A percentile compares a stretch with the other conserved stretches of the same genome.
phyloP scores from a whole-genome alignment of 2,797 vertebrate genomes.

The Pantherophis alleghaniensis region DNA sequence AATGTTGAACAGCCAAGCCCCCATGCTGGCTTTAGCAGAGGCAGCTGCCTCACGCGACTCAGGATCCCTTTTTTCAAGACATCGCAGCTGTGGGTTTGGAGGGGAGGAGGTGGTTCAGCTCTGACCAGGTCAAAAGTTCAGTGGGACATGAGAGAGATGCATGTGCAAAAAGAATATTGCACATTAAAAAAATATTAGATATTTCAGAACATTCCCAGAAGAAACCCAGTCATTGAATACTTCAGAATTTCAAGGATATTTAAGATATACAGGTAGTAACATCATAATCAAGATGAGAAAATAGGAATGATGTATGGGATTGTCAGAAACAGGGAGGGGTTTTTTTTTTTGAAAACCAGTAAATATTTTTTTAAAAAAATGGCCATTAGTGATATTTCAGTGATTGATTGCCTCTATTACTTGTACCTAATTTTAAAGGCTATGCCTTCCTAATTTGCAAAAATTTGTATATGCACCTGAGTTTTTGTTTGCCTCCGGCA shows the following conservation, averaged over 20 bases:
- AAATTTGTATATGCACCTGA: conserved; percentile 6
- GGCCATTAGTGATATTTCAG: conserved; percentile 43
- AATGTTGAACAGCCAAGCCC: conserved; percentile 49
- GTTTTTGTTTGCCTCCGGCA: conserved; percentile 3
- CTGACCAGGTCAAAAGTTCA: conserved; percentile 73
- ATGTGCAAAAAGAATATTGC: conserved; percentile 9
- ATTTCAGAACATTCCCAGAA: not conserved
- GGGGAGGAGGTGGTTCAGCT: conserved; percentile 52
- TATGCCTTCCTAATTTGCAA: not conserved
- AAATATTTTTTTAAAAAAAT: conserved; percentile 35
- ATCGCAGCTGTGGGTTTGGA: conserved; percentile 31
- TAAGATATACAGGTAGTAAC: conserved; percentile 26
- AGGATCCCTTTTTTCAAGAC: conserved; percentile 57
- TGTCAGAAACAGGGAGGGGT: conserved; percentile 29
- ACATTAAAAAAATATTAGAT: not conserved
- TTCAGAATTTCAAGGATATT: conserved; percentile 24
- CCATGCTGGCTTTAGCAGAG: conserved; percentile 61
- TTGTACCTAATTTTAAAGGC: conserved; percentile 52
- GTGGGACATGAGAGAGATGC: conserved; percentile 55
- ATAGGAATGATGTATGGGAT: conserved; percentile 43
- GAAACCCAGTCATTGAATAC: conserved; percentile 26
- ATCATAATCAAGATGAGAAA: conserved; percentile 13
- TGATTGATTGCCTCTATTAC: conserved; percentile 54
- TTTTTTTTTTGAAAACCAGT: conserved; percentile 28
- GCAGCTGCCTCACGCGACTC: conserved; percentile 56